Evolutionary conservation across 1,140 invertebrate species (phyloP), one percentile per base, ranked within the genome.

Genomic region (Calosoma granatense): DNA sequence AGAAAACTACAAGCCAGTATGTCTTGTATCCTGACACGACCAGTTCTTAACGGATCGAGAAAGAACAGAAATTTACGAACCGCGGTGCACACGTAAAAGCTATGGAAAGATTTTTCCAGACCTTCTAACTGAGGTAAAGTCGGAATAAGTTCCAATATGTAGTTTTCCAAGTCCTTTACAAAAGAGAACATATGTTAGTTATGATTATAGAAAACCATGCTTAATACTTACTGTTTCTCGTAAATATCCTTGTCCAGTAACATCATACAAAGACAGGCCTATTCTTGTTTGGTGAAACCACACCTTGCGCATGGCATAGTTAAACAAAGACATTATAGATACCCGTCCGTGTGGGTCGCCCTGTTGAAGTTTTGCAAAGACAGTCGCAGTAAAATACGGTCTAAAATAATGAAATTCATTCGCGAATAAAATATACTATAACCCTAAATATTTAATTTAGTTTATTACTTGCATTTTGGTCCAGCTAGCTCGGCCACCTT

Each of bases 61-160:
- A 97, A 98, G 72, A 98, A 98, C 61, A 97, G 83, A 70, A 98
- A 97, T 67, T 96, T 97, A 60, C 94, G 80, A 0, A 94, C 92
- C 17, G 92, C 93, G 9, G 94, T 96, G 70, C 94, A 97, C 0
- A 96, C 86, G 70, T 98, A 98, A 76, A 98, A 98, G 11, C 87
- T 92, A 65, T 94, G 90, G 71, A 97, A 97, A 0, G 92, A 93
- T 53, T 90, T 88, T 70, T 96, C 91, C 22, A 98, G 71, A 0
- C 90, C 88, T 68, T 94, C 87, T 0, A 97, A 73, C 61, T 94
- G 91, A 1, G 88, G 85, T 55, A 97, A 68, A 11, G 92, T 94
- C 1, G 93, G 94, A 61, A 97, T 90, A 41, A 97, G 72, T 70
- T 97, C 94, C 22, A 86, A 76, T 62, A 98, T 96, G 69, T 97